Conservation (phyloP, 2,113 vertebrate species). For the Rana temporaria region DNA sequence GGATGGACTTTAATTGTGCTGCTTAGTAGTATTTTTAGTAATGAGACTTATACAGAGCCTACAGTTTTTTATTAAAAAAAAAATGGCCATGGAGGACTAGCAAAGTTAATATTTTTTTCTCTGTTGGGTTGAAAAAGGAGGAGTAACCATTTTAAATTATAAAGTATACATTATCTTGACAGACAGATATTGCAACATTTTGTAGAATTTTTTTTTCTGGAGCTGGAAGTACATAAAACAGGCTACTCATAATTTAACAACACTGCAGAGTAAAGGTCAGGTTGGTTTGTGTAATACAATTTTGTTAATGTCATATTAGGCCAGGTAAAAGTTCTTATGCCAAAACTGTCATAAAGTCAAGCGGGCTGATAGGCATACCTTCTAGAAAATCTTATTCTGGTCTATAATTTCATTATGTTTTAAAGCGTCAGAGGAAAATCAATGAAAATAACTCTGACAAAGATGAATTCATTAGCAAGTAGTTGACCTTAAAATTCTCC, state of each 20-base stretch:
- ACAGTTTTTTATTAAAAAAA: too few relatives aligned
- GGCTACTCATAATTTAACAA: conserved; percentile 3
- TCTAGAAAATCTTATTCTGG: conserved; percentile 6
- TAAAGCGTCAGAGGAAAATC: conserved; percentile 37
- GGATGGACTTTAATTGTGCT: background rate
- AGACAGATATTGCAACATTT: background rate
- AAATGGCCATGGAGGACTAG: background rate
- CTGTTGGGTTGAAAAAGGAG: background rate
- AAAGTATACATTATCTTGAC: background rate
- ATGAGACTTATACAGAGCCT: too few relatives aligned
- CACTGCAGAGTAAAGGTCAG: conserved; percentile 36
- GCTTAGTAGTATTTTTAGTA: too few relatives aligned
- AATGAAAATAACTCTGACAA: conserved; percentile 52
- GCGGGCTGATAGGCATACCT: background rate
- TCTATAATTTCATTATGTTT: conserved; percentile 33
- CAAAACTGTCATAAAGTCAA: conserved; percentile 13
- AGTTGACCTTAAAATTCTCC: conserved; percentile 53
- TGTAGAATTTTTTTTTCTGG: background rate
- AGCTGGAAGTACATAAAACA: background rate
- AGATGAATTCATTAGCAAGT: conserved; percentile 45
- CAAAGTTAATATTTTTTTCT: background rate
- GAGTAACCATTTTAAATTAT: too few relatives aligned
- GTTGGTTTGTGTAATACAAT: conserved; percentile 21
- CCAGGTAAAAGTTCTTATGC: conserved; percentile 37
- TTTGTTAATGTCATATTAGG: conserved; percentile 11